phyloP scores from a whole-genome alignment of 2,113 vertebrate species.

The Felis chaus region DNA sequence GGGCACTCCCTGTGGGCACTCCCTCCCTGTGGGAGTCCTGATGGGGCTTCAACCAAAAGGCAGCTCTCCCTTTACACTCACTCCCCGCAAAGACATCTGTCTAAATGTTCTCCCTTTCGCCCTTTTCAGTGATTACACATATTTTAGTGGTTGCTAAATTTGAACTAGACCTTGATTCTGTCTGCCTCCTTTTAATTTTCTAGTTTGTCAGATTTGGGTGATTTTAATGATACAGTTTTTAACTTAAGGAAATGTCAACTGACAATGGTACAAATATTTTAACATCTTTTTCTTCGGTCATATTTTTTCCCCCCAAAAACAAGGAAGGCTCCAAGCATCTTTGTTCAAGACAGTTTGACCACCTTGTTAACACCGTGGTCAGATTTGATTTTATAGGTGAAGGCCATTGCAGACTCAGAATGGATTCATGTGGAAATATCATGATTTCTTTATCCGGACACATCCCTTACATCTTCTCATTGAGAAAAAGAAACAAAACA shows the following conservation, averaged over 20 bases:
- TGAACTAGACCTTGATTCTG: neutral
- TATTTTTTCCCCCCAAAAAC: neutral
- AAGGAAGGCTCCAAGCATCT: neutral
- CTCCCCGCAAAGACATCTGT: neutral
- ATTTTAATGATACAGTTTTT: neutral
- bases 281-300: neutral
- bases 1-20: neutral
- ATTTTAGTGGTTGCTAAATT: neutral
- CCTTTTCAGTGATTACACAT: neutral
- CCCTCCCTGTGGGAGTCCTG: neutral
- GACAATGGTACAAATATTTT: neutral
- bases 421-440: neutral
- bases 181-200: neutral
- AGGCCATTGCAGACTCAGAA: neutral
- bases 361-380: neutral
- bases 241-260: neutral
- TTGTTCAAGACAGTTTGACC: neutral
- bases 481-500: slow-evolving; percentile 11
- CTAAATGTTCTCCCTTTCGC: neutral
- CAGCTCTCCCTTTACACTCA: neutral
- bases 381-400: neutral
- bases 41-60: neutral
- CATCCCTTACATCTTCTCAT: neutral
- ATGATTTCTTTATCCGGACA: neutral
- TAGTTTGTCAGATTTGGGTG: neutral